These are phyloP conservation scores for Teinopalpus imperialis DNA, from an alignment of 2,888 invertebrate genomes.

Conservation along the genomic window DNA sequence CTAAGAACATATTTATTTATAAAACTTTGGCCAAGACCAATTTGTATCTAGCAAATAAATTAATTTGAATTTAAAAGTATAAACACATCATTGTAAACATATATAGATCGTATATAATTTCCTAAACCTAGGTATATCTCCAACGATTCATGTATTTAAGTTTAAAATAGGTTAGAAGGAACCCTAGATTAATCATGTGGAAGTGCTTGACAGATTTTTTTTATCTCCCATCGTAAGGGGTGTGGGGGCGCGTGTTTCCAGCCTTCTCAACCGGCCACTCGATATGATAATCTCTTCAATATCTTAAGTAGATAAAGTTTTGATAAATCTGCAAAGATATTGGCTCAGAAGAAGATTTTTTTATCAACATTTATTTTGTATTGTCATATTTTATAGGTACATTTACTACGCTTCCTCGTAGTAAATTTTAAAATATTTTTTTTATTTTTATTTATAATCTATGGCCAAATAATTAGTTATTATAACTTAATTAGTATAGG, in stretches of 20 bases:
- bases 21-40: too few relatives aligned
- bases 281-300: slow-evolving; percentile 19
- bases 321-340: slow-evolving; percentile 20
- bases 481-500: too few relatives aligned
- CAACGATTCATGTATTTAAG: background rate
- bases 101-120: too few relatives aligned
- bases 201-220: slow-evolving; percentile 24
- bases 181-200: slow-evolving; percentile 12
- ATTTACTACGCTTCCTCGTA: background rate
- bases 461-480: too few relatives aligned
- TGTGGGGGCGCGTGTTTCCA: background rate
- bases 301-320: slow-evolving; percentile 23
- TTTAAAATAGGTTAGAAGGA: background rate
- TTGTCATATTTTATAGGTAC: slow-evolving; percentile 4
- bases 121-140: too few relatives aligned
- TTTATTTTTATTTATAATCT: too few relatives aligned
- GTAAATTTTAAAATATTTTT: background rate
- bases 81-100: too few relatives aligned
- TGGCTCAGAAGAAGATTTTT: background rate
- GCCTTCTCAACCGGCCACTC: slow-evolving; percentile 3
- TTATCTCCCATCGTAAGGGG: slow-evolving; percentile 15
- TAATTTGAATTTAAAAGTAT: too few relatives aligned
- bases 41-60: too few relatives aligned
- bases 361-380: slow-evolving; percentile 6
- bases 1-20: too few relatives aligned